Percentiles rank a stretch among this genome's conserved stretches.
These are phyloP conservation scores for Alcedo atthis DNA, from an alignment of 2,797 vertebrate species.

Conservation along the genomic window DNA sequence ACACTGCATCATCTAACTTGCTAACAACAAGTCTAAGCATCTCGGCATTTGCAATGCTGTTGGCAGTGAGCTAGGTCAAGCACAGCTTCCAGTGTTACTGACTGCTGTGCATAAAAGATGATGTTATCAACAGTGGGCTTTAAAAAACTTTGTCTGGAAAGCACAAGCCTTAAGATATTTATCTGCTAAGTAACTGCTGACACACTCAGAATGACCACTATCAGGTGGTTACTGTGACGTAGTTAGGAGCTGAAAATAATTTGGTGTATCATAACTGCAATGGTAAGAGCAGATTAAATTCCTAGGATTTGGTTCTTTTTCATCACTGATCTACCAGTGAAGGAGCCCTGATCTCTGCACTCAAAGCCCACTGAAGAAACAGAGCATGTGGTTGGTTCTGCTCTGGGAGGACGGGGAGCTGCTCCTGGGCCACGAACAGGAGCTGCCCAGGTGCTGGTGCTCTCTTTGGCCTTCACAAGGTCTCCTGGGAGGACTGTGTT, in stretches of 20 bases:
- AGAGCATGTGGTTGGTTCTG: rapidly evolving
- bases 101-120: neutral
- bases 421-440: neutral
- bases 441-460: rapidly evolving
- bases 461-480: neutral
- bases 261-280: neutral
- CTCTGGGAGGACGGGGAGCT: rapidly evolving
- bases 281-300: neutral
- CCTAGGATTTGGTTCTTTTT: neutral
- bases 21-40: slow-evolving; percentile 46
- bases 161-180: neutral
- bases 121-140: neutral
- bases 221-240: neutral
- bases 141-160: neutral
- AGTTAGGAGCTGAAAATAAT: neutral
- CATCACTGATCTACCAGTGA: rapidly evolving
- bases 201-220: neutral
- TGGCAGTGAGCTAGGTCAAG: neutral
- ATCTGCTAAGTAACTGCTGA: neutral
- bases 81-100: neutral
- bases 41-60: neutral
- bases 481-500: neutral
- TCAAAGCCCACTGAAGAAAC: neutral
- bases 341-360: neutral
- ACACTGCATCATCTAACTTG: neutral